Base-by-base conservation (phyloP, 2,797 vertebrate genomes). In the Dryobates pubescens region DNA sequence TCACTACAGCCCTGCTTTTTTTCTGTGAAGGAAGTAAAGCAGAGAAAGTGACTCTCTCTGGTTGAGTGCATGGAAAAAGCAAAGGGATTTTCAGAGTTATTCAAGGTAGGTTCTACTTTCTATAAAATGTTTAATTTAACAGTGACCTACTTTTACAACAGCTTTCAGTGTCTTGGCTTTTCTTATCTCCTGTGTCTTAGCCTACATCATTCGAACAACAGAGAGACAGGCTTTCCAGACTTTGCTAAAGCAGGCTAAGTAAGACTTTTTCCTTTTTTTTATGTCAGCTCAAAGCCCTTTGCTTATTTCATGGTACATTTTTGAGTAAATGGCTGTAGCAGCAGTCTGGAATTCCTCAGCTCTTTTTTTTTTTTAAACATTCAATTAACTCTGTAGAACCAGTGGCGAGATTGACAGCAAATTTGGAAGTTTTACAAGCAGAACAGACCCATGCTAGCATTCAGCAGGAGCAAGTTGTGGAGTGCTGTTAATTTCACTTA, bases 61-160 rank as follows among this genome's bases (percentile, higher is more conserved):
- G 30, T 62, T 69, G 63, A 94, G 53, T 8, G 38, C 65, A 43
- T 27, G 62, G 81, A 54, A 86, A 89, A 93, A 88, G 43, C 65
- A 80, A 87, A 87, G 71, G 85, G 67, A 27, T 85, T 93, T 92
- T 81, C 82, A 54, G 82, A 92, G 43, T 86, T 88, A 30, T 88
- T 91, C 82, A 84, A 92, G 82, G 74, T 82, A 86, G 62, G 70
- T 87, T 95, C 89, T 94, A 29, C 76, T 88, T 94, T 90, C 92
- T 57, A 85, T 71, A 82, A 91, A 95, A 95, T 94, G 86, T 94
- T 97, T 96, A 93, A 94, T 96, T 96, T 93, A 94, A 94, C 71
- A 53, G 83, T 87, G 94, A 93, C 95, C 94, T 94, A 94, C 92
- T 95, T 97, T 95, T 90, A 82, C 80, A 81, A 75, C 77, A 84